Base-by-base conservation (phyloP, 2,113 vertebrate genomes). In the Eira barbara region DNA sequence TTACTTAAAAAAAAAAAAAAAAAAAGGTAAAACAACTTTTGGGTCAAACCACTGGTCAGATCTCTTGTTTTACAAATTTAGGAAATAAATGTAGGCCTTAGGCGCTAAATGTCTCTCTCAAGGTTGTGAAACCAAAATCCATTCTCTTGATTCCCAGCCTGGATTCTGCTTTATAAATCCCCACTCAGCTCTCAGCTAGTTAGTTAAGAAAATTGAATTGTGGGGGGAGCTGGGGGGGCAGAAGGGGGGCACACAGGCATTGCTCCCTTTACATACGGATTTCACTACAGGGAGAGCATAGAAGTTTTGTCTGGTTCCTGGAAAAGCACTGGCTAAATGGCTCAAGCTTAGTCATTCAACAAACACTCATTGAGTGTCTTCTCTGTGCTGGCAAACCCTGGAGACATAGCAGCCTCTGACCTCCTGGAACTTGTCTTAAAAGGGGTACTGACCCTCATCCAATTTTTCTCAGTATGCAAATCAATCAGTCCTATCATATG, bases 31-130 rank as follows among this genome's bases (percentile, higher is more conserved):
- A 95, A 31, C 29, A 18, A 49, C n/a, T 80, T 61, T 89, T 79
- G 7, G 34, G 76, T 59, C 36, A 91, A 93, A 57, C 36, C 57
- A n/a, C 23, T 34, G 63, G 45, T 65, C 47, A 92, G 52, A 84
- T 85, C 34, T 91, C 79, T 79, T 42, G 7, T 81, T 88, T 91
- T 81, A 85, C n/a, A 97, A 89, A 52, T 73, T 74, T 79, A 93
- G n/a, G 8, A 82, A 78, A 71, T 49, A 76, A 63, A 34, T 47
- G 29, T 83, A 45, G 65, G 36, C 49, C 15, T n/a, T 82, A 86
- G 67, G 34, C 34, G 15, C 27, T 79, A 74, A 36, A 27, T 23
- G 21, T 65, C 27, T 84, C 57, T 78, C 45, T 27, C 52, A 59
- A 57, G 17, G 55, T 73, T 49, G 27, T 57, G 71, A 86, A 73